These are phyloP conservation scores for Escarpia spicata DNA, from an alignment of 2,888 invertebrate species.

Conservation along the genomic window DNA sequence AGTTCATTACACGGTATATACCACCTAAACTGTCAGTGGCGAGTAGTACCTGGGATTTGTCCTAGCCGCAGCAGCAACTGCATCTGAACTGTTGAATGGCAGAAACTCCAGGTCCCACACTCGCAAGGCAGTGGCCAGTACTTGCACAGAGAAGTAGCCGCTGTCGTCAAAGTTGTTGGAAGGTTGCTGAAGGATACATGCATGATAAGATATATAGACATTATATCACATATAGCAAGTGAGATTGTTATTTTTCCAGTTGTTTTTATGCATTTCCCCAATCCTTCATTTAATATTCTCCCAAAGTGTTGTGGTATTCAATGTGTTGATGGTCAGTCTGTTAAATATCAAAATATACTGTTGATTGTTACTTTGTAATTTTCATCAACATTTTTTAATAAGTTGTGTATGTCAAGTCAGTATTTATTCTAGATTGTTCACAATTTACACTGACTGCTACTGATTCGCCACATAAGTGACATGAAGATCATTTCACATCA, in stretches of 20 bases:
- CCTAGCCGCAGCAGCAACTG: constrained; percentile 68
- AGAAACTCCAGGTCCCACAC: constrained; percentile 79
- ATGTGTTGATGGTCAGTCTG: too few species aligned
- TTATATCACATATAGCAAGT: not conserved
- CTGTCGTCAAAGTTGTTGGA: constrained; percentile 82
- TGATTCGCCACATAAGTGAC: too few species aligned
- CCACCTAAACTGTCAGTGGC: not conserved
- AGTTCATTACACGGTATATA: not conserved
- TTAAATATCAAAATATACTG: too few species aligned
- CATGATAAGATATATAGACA: not conserved
- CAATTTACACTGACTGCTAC: too few species aligned
- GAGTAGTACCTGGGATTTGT: constrained; percentile 72
- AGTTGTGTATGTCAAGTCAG: too few species aligned
- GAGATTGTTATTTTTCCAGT: not conserved
- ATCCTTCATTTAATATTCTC: too few species aligned
- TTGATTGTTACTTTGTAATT: too few species aligned
- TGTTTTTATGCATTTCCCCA: too few species aligned
- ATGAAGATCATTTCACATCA: too few species aligned
- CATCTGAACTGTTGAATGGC: constrained; percentile 76
- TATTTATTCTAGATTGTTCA: too few species aligned
- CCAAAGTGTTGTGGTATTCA: too few species aligned
- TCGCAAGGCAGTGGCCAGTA: constrained; percentile 77
- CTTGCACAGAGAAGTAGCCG: constrained; percentile 85
- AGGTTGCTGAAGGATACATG: constrained; percentile 71
- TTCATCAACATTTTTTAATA: too few species aligned